phyloP scores from a whole-genome alignment of 2,888 invertebrate genomes.

The Tenthredo scrophulariae region DNA sequence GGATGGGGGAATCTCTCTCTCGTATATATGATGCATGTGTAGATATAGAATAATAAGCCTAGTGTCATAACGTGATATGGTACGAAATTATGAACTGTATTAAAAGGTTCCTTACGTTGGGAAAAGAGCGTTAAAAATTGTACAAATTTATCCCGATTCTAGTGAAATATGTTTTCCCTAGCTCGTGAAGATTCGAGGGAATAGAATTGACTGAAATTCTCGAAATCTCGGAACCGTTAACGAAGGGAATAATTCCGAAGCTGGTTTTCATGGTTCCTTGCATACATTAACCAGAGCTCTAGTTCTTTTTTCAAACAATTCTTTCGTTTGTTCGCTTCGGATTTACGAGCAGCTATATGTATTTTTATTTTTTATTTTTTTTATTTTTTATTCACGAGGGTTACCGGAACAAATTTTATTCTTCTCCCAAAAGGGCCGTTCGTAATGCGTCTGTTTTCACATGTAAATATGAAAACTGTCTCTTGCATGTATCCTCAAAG shows the following conservation, averaged over 20 bases:
- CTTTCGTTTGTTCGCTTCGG: neutral
- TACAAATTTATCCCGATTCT: neutral
- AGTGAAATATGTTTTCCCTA: neutral
- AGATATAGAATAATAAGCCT: neutral
- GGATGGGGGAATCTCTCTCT: neutral
- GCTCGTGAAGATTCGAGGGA: neutral
- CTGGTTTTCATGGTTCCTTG: neutral
- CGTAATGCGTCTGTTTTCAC: slow-evolving; percentile 1
- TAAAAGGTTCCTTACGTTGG: neutral
- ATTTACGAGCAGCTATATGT: neutral
- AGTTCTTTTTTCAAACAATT: neutral
- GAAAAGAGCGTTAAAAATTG: neutral
- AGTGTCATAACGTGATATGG: neutral
- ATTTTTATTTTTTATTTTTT: neutral
- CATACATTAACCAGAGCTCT: neutral
- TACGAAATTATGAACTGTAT: neutral
- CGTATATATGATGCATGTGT: neutral
- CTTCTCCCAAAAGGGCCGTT: neutral
- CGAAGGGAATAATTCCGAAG: neutral
- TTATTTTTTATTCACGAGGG: neutral
- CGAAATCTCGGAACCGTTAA: neutral
- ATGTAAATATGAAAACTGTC: neutral
- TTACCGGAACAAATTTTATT: slow-evolving; percentile 16
- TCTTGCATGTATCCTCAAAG: neutral
- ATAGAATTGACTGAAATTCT: neutral